These are phyloP conservation scores for Cheilosia soror DNA, from an alignment of 2,888 invertebrate species.

Conservation along the genomic window DNA sequence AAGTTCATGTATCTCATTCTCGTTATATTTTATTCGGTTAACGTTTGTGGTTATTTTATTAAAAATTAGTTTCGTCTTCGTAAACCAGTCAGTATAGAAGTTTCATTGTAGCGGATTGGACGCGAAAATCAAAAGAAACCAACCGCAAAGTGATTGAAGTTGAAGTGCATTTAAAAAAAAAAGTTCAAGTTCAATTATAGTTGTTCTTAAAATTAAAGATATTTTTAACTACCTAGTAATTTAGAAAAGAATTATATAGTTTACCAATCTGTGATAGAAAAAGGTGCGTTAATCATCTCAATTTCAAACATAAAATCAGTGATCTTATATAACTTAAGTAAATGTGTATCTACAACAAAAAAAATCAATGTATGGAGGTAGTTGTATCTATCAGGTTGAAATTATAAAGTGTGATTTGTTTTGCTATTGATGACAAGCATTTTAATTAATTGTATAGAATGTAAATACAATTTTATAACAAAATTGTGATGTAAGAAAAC, in stretches of 20 bases:
- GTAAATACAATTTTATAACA: not conserved
- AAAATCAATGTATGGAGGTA: constrained; percentile 9
- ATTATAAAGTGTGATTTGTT: constrained; percentile 36
- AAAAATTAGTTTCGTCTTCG: constrained; percentile 44
- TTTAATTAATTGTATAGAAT: constrained; percentile 18
- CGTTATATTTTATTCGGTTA: constrained; percentile 34
- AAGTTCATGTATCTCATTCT: constrained; percentile 2
- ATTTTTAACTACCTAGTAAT: not conserved
- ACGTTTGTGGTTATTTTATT: constrained; percentile 45
- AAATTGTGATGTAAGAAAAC: not conserved
- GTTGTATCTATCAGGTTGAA: constrained; percentile 20
- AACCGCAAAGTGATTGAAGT: constrained; percentile 45
- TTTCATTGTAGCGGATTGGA: constrained; percentile 66
- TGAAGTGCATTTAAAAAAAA: constrained; percentile 17
- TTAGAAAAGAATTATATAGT: not conserved
- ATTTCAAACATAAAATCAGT: constrained; percentile 1
- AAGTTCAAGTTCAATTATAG: constrained; percentile 65
- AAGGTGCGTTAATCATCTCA: constrained; percentile 48
- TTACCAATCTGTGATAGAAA: constrained; percentile 46
- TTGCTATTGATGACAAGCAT: constrained; percentile 17
- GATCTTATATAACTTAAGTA: constrained; percentile 42
- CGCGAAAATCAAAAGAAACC: constrained; percentile 20
- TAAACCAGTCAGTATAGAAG: constrained; percentile 66
- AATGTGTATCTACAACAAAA: not conserved
- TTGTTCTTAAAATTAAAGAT: not conserved